These are phyloP conservation scores for Lophius piscatorius DNA, from an alignment of 2,113 vertebrate species.

Conservation along the genomic window DNA sequence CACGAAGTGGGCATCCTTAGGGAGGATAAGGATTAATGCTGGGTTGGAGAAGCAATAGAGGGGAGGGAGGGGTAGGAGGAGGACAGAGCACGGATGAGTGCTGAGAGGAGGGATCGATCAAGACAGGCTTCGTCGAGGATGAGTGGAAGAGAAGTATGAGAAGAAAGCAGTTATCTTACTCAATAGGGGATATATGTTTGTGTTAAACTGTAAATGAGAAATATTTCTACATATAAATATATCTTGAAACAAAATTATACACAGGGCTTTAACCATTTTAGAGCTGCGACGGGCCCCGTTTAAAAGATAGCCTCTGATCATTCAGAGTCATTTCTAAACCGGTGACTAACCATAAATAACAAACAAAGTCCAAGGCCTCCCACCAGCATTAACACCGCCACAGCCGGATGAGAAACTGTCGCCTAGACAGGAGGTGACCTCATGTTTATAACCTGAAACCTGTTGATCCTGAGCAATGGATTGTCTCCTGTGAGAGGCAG, in stretches of 20 bases:
- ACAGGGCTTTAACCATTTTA: slow-evolving; percentile 63
- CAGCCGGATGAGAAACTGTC: slow-evolving; percentile 76
- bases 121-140: slow-evolving; percentile 13
- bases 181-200: background rate
- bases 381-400: slow-evolving; percentile 54
- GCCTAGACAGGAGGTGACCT: slow-evolving; percentile 74
- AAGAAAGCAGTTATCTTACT: slow-evolving; percentile 19
- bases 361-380: slow-evolving; percentile 81
- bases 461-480: slow-evolving; percentile 80
- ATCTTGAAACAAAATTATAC: slow-evolving; percentile 9
- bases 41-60: slow-evolving; percentile 41
- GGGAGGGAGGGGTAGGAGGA: slow-evolving; percentile 20
- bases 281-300: slow-evolving; percentile 45
- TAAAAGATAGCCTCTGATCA: slow-evolving; percentile 74
- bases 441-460: slow-evolving; percentile 78
- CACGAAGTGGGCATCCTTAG: slow-evolving; percentile 71
- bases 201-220: slow-evolving; percentile 1
- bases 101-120: slow-evolving; percentile 38
- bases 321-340: slow-evolving; percentile 72
- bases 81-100: slow-evolving; percentile 42
- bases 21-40: slow-evolving; percentile 65
- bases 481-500: slow-evolving; percentile 56
- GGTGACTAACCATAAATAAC: slow-evolving; percentile 82
- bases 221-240: background rate
- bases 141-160: slow-evolving; percentile 18